Percentiles rank a stretch among this genome's conserved stretches.
These are phyloP conservation scores for Chiloscyllium plagiosum DNA, from an alignment of 2,113 vertebrate species.

Conservation along the genomic window DNA sequence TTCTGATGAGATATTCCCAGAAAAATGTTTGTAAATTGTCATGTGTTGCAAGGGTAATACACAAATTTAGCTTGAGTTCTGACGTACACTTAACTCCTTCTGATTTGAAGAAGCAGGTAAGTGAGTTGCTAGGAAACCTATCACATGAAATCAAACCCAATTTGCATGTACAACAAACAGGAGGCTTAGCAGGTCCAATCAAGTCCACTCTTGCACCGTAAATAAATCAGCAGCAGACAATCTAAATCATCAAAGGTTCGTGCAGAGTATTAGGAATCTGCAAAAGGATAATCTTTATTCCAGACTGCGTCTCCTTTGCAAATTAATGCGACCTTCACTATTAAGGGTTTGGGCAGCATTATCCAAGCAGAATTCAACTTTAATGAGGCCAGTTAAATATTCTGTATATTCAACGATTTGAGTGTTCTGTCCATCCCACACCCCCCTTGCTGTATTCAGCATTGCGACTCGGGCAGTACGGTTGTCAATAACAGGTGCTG, in stretches of 20 bases:
- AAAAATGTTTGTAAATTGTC: background rate
- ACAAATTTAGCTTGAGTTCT: background rate
- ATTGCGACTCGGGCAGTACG: background rate
- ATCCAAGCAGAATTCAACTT: background rate
- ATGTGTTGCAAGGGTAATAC: background rate
- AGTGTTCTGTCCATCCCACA: too few species aligned
- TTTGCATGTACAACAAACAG: conserved; percentile 20
- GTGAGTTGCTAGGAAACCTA: conserved; percentile 19
- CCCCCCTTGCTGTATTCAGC: background rate
- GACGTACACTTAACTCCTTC: background rate
- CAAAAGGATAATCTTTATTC: background rate
- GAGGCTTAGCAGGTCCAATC: background rate
- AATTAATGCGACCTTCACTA: background rate
- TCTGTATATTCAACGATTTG: background rate
- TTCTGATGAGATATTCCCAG: background rate
- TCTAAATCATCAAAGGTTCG: background rate
- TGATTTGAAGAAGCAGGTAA: background rate
- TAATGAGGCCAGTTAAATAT: background rate
- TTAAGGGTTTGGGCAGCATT: background rate
- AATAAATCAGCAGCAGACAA: background rate
- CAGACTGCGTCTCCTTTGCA: background rate
- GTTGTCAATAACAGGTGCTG: background rate
- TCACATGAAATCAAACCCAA: background rate
- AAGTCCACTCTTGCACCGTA: background rate
- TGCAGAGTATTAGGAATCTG: background rate